A percentile compares a stretch with the other conserved stretches of the same genome.
phyloP scores from a whole-genome alignment of 37 sponge, comb jelly and placozoan genomes.

The Bolinopsis microptera region DNA sequence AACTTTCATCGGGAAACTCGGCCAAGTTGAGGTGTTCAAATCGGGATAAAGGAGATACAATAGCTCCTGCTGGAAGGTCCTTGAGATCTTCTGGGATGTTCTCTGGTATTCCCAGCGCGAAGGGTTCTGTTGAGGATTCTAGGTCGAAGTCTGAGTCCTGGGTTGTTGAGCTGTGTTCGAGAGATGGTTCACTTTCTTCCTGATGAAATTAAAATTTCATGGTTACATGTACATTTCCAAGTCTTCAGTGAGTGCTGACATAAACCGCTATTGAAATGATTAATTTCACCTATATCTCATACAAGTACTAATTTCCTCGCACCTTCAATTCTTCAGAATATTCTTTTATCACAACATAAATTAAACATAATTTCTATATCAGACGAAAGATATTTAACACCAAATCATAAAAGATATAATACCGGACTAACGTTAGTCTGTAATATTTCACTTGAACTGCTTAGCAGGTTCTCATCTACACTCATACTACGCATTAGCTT shows the following conservation, averaged over 20 bases:
- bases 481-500: conserved; percentile 53
- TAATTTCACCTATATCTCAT: no score
- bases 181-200: not conserved
- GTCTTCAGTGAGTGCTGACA: no score
- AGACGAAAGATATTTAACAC: no score
- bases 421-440: not conserved
- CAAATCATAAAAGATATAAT: no score
- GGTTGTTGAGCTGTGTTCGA: not conserved
- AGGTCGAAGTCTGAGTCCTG: not conserved
- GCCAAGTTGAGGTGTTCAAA: conserved; percentile 17
- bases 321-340: no score
- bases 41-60: not conserved
- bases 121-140: not conserved
- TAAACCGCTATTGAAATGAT: no score
- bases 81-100: not conserved
- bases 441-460: not conserved
- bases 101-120: not conserved
- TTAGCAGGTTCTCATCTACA: conserved; percentile 4
- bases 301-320: no score
- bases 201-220: no score
- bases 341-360: no score
- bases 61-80: not conserved
- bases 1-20: conserved; percentile 63
- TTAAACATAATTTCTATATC: no score
- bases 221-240: no score